Evolutionary conservation across 2,888 invertebrate genomes (phyloP).

Genomic region (Orthonevra nobilis): DNA sequence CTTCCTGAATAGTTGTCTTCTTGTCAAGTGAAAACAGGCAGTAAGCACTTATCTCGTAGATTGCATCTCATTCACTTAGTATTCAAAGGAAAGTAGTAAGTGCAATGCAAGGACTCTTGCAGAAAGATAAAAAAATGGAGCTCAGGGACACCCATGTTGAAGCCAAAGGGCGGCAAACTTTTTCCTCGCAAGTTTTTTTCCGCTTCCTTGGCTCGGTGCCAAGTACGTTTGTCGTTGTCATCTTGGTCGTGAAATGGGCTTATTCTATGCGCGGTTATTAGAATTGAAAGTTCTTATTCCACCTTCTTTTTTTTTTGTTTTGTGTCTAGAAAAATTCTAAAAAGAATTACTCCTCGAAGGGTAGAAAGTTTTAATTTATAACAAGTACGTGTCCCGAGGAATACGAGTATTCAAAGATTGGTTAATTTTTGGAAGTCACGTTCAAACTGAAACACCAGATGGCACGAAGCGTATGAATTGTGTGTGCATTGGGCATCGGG

Average conservation of each 20-base stretch:
- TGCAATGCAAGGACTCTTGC: slow-evolving; percentile 21
- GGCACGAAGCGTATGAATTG: slow-evolving; percentile 11
- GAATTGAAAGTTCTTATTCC: slow-evolving; percentile 18
- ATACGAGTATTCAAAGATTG: slow-evolving; percentile 54
- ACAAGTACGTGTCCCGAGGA: slow-evolving; percentile 65
- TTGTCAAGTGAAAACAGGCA: slow-evolving; percentile 58
- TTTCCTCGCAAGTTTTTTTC: slow-evolving; percentile 7
- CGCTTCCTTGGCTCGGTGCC: slow-evolving; percentile 49
- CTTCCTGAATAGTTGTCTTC: slow-evolving; percentile 59
- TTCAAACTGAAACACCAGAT: slow-evolving; percentile 18
- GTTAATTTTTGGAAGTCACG: slow-evolving; percentile 69
- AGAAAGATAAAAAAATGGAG: slow-evolving; percentile 23
- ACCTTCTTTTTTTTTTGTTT: not conserved
- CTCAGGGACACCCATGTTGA: slow-evolving; percentile 14
- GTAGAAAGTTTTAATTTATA: slow-evolving; percentile 67
- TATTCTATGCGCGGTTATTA: slow-evolving; percentile 54
- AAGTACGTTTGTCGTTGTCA: slow-evolving; percentile 36
- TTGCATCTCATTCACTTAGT: slow-evolving; percentile 53
- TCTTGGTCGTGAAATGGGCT: slow-evolving; percentile 45
- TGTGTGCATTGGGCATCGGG: slow-evolving; percentile 16
- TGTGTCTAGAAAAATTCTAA: slow-evolving; percentile 9
- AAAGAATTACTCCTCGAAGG: slow-evolving; percentile 49
- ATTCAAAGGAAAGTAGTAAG: slow-evolving; percentile 27
- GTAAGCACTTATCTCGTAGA: slow-evolving; percentile 62
- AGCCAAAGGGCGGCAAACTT: too few relatives aligned